A percentile compares a stretch with the other conserved stretches of the same genome.
phyloP scores from a whole-genome alignment of 2,888 invertebrate species.

The Lepidochrysops patricia region DNA sequence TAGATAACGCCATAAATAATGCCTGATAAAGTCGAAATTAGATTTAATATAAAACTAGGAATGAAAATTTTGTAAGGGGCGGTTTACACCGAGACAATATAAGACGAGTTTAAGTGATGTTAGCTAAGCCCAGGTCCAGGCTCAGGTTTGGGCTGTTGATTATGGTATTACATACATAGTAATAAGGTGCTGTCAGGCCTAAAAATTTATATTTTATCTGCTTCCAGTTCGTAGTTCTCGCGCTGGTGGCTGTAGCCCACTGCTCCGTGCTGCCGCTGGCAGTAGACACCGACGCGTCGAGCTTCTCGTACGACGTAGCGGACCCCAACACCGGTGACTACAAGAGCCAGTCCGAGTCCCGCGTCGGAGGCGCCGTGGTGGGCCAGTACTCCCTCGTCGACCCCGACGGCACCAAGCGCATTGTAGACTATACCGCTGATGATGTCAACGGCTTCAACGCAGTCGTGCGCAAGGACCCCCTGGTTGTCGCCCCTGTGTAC shows the following conservation, averaged over 20 bases:
- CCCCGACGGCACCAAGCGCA: conserved; percentile 71
- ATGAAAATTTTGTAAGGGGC: too few relatives aligned
- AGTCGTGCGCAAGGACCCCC: conserved; percentile 70
- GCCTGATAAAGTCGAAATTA: too few relatives aligned
- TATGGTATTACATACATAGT: too few relatives aligned
- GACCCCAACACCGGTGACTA: conserved; percentile 55
- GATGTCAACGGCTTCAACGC: conserved; percentile 76
- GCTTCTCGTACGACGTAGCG: conserved; percentile 52
- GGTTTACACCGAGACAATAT: too few relatives aligned
- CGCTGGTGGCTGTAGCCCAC: conserved; percentile 32
- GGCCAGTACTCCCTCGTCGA: conserved; percentile 74
- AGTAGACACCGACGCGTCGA: conserved; percentile 26
- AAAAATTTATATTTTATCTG: not conserved
- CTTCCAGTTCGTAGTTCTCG: conserved; percentile 28
- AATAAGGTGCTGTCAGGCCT: too few relatives aligned
- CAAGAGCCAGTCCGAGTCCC: conserved; percentile 52
- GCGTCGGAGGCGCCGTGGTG: conserved; percentile 66
- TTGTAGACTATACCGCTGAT: conserved; percentile 74
- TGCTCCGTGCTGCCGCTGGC: conserved; percentile 12
- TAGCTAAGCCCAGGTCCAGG: too few relatives aligned
- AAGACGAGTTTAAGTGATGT: too few relatives aligned
- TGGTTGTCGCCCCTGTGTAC: conserved; percentile 33
- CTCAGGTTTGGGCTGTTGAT: too few relatives aligned
- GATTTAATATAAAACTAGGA: too few relatives aligned
- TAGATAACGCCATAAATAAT: too few relatives aligned